A percentile compares a stretch with the other conserved stretches of the same genome.
Conservation (phyloP, 2,888 invertebrate species). For the Himalopsyche tibetana region DNA sequence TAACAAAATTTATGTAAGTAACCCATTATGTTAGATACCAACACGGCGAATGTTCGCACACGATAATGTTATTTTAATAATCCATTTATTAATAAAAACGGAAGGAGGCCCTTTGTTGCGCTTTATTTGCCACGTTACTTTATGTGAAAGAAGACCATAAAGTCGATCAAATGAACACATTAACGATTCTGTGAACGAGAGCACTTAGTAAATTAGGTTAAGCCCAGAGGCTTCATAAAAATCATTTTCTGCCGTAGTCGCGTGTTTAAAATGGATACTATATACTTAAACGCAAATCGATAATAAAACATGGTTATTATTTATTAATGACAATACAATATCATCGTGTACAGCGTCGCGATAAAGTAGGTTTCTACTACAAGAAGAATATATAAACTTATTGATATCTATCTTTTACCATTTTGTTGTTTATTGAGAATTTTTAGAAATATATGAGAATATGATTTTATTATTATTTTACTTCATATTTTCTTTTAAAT, state of each 20-base stretch:
- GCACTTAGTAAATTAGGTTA: constrained; percentile 40
- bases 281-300: neutral
- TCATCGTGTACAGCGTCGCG: too few species aligned
- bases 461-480: too few species aligned
- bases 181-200: constrained; percentile 40
- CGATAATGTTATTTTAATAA: constrained; percentile 36
- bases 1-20: neutral
- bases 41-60: neutral
- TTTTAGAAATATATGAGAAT: too few species aligned
- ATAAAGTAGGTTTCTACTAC: too few species aligned
- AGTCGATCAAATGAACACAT: constrained; percentile 42
- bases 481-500: too few species aligned
- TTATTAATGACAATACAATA: too few species aligned
- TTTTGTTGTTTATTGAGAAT: too few species aligned
- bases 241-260: constrained; percentile 9
- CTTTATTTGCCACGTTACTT: constrained; percentile 2
- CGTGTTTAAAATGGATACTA: neutral
- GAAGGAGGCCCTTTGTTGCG: constrained; percentile 33
- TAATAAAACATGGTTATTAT: neutral
- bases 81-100: constrained; percentile 27
- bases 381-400: too few species aligned
- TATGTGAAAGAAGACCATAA: constrained; percentile 40
- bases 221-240: constrained; percentile 23
- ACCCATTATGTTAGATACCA: neutral
- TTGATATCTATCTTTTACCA: too few species aligned